phyloP scores from a whole-genome alignment of 2,113 vertebrate genomes.

The Prunella fulvescens region DNA sequence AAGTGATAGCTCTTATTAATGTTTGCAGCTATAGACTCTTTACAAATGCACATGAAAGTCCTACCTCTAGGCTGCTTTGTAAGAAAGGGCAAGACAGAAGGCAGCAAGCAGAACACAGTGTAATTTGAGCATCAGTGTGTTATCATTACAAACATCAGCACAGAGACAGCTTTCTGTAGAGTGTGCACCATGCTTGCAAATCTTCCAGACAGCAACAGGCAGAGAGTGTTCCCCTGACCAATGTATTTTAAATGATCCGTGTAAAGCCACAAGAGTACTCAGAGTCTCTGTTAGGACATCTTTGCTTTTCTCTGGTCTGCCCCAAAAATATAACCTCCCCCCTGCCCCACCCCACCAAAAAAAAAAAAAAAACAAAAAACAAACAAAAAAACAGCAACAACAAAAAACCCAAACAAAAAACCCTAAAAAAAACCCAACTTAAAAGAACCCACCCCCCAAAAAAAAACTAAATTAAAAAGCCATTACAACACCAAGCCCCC shows the following conservation, averaged over 20 bases:
- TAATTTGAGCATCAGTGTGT: conserved; percentile 28
- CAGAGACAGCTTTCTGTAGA: conserved; percentile 12
- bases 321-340: background rate
- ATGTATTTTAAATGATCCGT: background rate
- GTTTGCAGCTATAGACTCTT: conserved; percentile 40
- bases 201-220: background rate
- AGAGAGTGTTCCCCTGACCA: background rate
- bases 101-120: conserved; percentile 20
- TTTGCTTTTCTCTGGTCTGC: background rate
- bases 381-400: too few species aligned
- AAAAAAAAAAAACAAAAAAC: background rate
- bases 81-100: conserved; percentile 12
- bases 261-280: background rate
- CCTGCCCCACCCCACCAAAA: background rate
- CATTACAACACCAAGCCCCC: background rate
- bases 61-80: background rate
- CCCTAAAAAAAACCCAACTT: too few species aligned
- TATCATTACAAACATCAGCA: conserved; percentile 41
- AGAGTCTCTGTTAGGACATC: background rate
- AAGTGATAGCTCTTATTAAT: conserved; percentile 69
- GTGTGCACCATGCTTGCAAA: background rate
- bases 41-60: background rate
- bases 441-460: background rate
- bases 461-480: background rate
- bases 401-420: background rate